phyloP scores from a whole-genome alignment of 2,797 vertebrate genomes.

The Avahi laniger region DNA sequence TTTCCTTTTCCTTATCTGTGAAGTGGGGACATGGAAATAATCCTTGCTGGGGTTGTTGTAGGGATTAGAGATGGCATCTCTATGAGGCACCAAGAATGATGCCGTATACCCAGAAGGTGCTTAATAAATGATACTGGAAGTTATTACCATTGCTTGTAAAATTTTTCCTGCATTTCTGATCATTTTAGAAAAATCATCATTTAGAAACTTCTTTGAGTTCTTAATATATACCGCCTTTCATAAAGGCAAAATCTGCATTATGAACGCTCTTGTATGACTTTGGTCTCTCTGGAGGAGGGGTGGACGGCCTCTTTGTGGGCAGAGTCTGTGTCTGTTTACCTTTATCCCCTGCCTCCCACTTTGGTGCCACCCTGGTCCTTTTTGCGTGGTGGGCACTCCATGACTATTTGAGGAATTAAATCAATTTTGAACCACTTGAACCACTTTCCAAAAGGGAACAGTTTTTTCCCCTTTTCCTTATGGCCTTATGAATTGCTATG shows the following conservation, averaged over 20 bases:
- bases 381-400: neutral
- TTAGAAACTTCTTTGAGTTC: neutral
- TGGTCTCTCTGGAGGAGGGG: neutral
- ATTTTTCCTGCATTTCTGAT: neutral
- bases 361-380: neutral
- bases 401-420: neutral
- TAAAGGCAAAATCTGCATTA: neutral
- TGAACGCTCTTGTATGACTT: neutral
- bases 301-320: neutral
- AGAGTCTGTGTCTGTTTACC: neutral
- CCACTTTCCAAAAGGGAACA: neutral
- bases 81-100: neutral
- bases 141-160: neutral
- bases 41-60: neutral
- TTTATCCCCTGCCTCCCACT: rapidly evolving
- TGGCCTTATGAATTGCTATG: neutral
- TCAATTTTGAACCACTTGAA: neutral
- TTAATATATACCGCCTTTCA: neutral
- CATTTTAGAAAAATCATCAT: neutral
- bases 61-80: neutral
- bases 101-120: neutral
- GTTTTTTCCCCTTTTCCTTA: neutral
- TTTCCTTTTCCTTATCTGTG: neutral
- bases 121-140: neutral
- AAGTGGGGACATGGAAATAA: neutral